A percentile compares a stretch with the other conserved stretches of the same genome.
Conservation (phyloP, 1,140 invertebrate species). For the Drosophila asahinai region DNA sequence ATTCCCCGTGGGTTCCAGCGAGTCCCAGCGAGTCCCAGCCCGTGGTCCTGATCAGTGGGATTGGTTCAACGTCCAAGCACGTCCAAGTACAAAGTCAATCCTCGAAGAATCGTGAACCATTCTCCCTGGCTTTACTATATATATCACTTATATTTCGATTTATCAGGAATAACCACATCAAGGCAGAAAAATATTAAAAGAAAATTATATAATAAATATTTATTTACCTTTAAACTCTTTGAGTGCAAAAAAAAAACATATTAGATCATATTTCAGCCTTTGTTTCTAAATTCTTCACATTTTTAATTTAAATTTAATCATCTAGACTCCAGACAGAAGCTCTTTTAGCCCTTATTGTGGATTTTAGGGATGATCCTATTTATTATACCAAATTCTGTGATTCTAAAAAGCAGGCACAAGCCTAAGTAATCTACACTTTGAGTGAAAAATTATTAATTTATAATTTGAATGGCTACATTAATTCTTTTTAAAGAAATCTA, state of each 20-base stretch:
- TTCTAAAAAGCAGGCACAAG: no score
- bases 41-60: constrained; percentile 7
- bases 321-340: no score
- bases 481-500: not conserved
- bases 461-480: no score
- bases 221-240: not conserved
- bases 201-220: not conserved
- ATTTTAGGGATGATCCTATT: no score
- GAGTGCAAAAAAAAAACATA: no score
- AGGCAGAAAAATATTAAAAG: not conserved
- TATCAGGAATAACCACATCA: not conserved
- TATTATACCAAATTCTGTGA: no score
- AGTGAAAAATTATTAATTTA: no score
- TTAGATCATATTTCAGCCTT: not conserved
- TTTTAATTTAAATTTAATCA: not conserved
- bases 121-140: not conserved
- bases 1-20: no score
- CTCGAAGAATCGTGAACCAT: constrained; percentile 1
- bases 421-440: no score
- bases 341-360: no score
- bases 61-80: constrained; percentile 3
- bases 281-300: not conserved
- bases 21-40: not conserved
- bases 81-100: constrained; percentile 10
- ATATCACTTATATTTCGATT: not conserved